Evolutionary conservation across 2,797 vertebrate genomes (phyloP).

Genomic region (Mormyrus proboscirostris): DNA sequence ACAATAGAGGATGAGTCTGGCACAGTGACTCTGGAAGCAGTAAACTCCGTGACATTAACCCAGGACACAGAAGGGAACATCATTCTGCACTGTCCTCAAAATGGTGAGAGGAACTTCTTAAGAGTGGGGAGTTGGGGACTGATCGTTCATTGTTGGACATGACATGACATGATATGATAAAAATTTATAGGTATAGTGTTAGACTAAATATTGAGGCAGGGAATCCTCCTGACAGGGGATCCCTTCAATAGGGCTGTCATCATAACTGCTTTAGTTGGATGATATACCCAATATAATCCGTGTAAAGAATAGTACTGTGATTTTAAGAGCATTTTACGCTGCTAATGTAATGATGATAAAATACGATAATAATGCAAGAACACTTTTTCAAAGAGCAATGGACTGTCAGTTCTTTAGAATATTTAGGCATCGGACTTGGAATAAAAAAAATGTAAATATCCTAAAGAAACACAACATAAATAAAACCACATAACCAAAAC

Average conservation of each 20-base stretch:
- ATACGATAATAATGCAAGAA: background rate
- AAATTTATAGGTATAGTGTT: background rate
- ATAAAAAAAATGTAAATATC: background rate
- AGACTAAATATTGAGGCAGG: background rate
- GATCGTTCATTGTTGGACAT: background rate
- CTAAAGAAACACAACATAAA: background rate
- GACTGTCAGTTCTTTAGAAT: background rate
- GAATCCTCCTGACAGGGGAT: background rate
- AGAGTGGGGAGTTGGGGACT: too few relatives aligned
- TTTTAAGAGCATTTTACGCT: background rate
- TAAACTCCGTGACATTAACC: slow-evolving; percentile 84
- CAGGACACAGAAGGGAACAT: slow-evolving; percentile 89
- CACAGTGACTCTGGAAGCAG: slow-evolving; percentile 71
- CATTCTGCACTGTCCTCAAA: slow-evolving; percentile 84
- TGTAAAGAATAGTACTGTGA: background rate
- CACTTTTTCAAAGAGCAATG: background rate
- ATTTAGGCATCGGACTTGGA: background rate
- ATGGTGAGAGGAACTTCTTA: slow-evolving; percentile 55
- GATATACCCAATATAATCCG: background rate
- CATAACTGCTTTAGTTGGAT: background rate
- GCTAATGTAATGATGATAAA: background rate
- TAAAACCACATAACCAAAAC: background rate
- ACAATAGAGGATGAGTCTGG: slow-evolving; percentile 77
- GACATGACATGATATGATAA: background rate
- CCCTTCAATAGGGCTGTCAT: background rate